Base-by-base conservation (phyloP, 2,113 vertebrate species). In the Mormyrus iriodes region DNA sequence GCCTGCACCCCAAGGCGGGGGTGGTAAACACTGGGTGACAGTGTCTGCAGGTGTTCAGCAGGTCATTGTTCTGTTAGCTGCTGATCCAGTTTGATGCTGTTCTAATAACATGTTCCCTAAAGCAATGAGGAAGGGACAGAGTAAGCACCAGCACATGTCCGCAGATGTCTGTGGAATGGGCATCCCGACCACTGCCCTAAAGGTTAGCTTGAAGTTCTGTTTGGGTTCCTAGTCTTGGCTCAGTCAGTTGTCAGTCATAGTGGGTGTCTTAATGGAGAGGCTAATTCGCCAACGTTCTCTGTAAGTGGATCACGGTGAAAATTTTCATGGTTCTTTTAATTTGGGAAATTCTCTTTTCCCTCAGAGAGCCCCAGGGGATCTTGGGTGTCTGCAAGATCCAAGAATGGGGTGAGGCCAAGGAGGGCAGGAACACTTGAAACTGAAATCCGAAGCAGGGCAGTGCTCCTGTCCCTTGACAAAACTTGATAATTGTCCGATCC, bases 341-440 rank as follows among this genome's bases (percentile, higher is more conserved):
- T 86, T 17, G 31, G 12, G 39, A 76, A 69, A 35, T 87, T 52
- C 88, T 89, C 61, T 88, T 90, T 53, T 73, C 42, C 35, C 87
- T 88, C 82, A 69, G 53, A 52, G 84, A 83, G 39, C 83, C 87
- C 88, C 88, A 65, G 42, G 83, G 65, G 65, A 88, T 17, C 88
- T 48, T 84, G 44, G 76, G 48, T 88, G 46, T 90, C 86, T 84
- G 61, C 35, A 24, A 91, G 61, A 85, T 4, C 1, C 35, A 79
- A 39, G 73, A 79, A 79, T 1, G 73, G 89, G 86, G 89, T 55
- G 73, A 39, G 87, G 73, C 12, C 49, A 49, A 61, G 19, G n/a
- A 86, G 31, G 73, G 31, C 35, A 39, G 73, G 73, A 35, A 79
- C 73, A 79, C 35, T 42, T 79, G 73, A 79, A 79, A 79, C 73